Base-by-base conservation (phyloP, 2,113 vertebrate genomes). In the Catharus fuscescens region DNA sequence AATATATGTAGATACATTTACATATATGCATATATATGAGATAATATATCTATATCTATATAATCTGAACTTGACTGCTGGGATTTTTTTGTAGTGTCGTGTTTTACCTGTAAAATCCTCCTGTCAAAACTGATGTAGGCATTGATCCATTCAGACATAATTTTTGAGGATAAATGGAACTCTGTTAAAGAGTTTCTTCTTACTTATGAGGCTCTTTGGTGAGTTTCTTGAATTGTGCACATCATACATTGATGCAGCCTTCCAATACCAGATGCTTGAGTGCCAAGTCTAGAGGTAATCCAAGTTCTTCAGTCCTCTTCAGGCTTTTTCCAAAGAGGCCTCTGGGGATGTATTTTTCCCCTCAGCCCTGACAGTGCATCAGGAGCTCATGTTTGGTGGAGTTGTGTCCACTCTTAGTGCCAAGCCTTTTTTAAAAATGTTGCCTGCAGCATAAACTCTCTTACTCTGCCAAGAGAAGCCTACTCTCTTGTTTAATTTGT, bases 401-500 rank as follows among this genome's bases (percentile, higher is more conserved):
- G 20, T 44, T 6, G 5, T 23, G 70, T 79, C 89, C 86, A 60
- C 24, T 52, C 29, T 62, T 54, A 62, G 52, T 66, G 71, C 86
- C 64, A 92, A 77, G 21, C 28, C 56, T 80, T 70, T 92, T 84
- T 66, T 44, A 88, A 78, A 86, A 78, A 40, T 60, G 47, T 86
- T 88, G 80, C 79, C 64, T 4, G 31, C 47, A 94, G 76, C 80
- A 80, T 80, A 90, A 93, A 78, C 47, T 86, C 25, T 77, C 65
- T 81, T 3, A 1, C 7, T 70, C 52, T 93, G 86, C 91, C 67
- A 84, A 77, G 38, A 84, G 47, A 74, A 40, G 32, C 42, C 34
- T 72, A 29, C 19, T 65, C 62, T 85, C 54, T 87, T 92, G 31
- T 79, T 95, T 61, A 79, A 82, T 95, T 92, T 95, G 66, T 65